A percentile compares a stretch with the other conserved stretches of the same genome.
phyloP scores from a whole-genome alignment of 2,888 invertebrate species.

The Drosophila nr. fundita region DNA sequence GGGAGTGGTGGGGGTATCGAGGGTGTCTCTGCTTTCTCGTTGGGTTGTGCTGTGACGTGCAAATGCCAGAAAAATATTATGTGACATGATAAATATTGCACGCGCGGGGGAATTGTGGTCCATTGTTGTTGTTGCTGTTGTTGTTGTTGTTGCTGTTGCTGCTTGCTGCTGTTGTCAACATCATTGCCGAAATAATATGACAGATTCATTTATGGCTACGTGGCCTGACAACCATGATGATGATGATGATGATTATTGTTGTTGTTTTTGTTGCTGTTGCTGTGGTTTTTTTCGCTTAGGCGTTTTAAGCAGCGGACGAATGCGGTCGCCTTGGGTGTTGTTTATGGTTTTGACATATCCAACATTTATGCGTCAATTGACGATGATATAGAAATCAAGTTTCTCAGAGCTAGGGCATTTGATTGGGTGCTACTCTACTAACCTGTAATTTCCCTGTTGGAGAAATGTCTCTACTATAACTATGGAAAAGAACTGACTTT shows the following conservation, averaged over 20 bases:
- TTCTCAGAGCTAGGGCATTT: not conserved
- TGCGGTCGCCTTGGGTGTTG: conserved; percentile 64
- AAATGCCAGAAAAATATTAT: conserved; percentile 83
- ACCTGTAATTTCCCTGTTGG: not conserved
- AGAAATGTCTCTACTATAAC: not conserved
- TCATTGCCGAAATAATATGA: conserved; percentile 81
- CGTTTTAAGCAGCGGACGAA: conserved; percentile 37
- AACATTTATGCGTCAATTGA: conserved; percentile 54
- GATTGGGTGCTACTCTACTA: not conserved
- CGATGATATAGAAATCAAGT: conserved; percentile 31
- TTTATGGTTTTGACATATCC: conserved; percentile 77
- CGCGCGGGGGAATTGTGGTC: conserved; percentile 67
- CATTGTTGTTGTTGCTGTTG: conserved; percentile 39
- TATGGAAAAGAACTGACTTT: not conserved
- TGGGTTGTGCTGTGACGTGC: conserved; percentile 69
- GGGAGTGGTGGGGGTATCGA: conserved; percentile 1
- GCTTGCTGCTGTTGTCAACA: conserved; percentile 63
- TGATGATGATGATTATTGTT: conserved; percentile 28
- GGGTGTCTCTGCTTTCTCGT: conserved; percentile 9
- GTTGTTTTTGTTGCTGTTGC: conserved; percentile 27
- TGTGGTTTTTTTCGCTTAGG: conserved; percentile 37
- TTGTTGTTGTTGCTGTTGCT: conserved; percentile 37
- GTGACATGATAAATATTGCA: conserved; percentile 81
- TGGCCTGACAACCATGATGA: conserved; percentile 43
- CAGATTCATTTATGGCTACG: conserved; percentile 76